Evolutionary conservation across 2,888 invertebrate genomes (phyloP), one percentile per base, ranked within the genome.

Genomic region (Nebria brevicollis): DNA sequence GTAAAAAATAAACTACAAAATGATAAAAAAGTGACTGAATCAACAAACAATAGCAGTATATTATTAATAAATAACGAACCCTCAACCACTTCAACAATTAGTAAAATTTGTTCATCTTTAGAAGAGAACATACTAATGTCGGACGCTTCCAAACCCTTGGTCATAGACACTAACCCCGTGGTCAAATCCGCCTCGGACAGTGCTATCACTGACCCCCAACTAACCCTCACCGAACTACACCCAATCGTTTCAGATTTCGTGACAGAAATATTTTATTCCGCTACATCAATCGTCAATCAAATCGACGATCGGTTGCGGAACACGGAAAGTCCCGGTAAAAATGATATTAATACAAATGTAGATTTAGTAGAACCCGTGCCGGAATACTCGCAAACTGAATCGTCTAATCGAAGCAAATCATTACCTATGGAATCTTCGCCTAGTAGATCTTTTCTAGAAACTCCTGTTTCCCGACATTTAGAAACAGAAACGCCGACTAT

Each of bases 221-320:
- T 78, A 65, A 72, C 77, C 2, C 15, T 75, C 0, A 13, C 75
- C 11, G 80, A 80, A 43, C 41, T 80, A 0, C 80, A 72, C 10
- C 80, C 80, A 6, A 70, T 80, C 8, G 75, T 75, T 3, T 43
- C 80, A 0, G 80, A 80, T 0, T 80, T 80, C 64, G 75, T 75
- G 3, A 77, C 72, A n/a, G 84, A 84, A 66, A 82, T 84, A 15
- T 75, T 83, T 10, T 83, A 83, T 75, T 82, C 82, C 2, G 83
- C 84, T 26, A 81, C 83, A 3, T 83, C 82, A 43, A 84, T 84
- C 13, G 82, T 82, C 8, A 83, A 82, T 70, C 82, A 83, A 70
- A 83, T 84, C 25, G 83, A 83, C 41, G 81, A 82, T 25, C 75
- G 83, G 1, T 81, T 83, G 10, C 82, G 75, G 66, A 77, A 66